Percentiles rank a stretch among this genome's conserved stretches.
phyloP scores from a whole-genome alignment of 1,140 invertebrate species.

The Alviniconcha marisindica region DNA sequence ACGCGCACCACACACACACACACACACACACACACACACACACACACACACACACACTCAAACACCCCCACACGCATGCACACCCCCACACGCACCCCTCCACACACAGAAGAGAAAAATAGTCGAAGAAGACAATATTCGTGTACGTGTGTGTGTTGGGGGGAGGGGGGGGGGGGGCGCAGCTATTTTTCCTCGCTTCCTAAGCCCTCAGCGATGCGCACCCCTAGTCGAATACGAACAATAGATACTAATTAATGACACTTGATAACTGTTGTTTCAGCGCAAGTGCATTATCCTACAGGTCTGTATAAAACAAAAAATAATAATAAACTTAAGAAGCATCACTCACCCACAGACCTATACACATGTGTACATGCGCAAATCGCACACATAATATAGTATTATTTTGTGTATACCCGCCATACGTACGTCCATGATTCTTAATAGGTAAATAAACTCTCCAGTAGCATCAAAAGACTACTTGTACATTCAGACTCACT shows the following conservation, averaged over 20 bases:
- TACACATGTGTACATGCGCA: neutral
- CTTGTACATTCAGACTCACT: neutral
- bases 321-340: no score
- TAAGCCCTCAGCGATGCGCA: neutral
- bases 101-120: neutral
- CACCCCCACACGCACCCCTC: neutral
- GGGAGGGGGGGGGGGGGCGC: neutral
- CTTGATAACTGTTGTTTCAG: no score
- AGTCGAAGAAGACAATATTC: neutral
- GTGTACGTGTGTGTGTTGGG: neutral
- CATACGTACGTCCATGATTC: no score
- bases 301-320: no score
- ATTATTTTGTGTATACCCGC: no score
- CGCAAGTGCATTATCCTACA: no score
- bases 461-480: no score
- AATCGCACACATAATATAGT: no score
- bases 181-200: neutral
- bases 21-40: neutral
- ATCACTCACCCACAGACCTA: neutral
- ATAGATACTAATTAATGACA: no score
- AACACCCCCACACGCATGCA: neutral
- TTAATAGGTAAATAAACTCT: no score
- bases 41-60: neutral
- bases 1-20: neutral
- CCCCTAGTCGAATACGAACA: neutral